phyloP scores from a whole-genome alignment of 2,797 vertebrate genomes.

The Decapterus maruadsi region DNA sequence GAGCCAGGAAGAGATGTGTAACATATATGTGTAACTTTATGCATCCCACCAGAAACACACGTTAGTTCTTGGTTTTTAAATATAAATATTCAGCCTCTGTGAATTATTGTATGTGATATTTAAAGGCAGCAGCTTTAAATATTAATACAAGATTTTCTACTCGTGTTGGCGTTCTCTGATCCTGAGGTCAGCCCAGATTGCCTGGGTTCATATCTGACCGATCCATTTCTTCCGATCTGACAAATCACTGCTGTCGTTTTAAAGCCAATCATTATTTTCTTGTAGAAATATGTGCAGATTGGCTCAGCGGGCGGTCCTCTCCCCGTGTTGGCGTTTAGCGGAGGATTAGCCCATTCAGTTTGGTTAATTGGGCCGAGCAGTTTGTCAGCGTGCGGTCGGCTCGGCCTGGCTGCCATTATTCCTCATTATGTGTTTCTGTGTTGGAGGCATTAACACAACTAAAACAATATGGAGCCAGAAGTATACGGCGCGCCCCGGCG shows the following conservation, averaged over 20 bases:
- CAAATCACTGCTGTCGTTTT: background rate
- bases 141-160: no score
- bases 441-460: slow-evolving; percentile 9
- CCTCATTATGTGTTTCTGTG: slow-evolving; percentile 30
- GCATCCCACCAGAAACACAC: no score
- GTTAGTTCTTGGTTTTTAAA: background rate
- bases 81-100: no score
- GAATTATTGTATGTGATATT: no score
- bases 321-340: slow-evolving; percentile 22
- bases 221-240: slow-evolving; percentile 6
- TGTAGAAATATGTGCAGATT: slow-evolving; percentile 6
- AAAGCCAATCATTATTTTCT: background rate
- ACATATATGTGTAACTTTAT: no score
- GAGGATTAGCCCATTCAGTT: slow-evolving; percentile 43
- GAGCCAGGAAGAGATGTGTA: no score
- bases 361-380: slow-evolving; percentile 45
- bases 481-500: background rate
- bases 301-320: slow-evolving; percentile 12
- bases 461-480: background rate
- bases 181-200: background rate
- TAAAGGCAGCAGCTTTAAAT: no score
- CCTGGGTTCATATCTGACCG: background rate
- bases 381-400: slow-evolving; percentile 27
- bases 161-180: background rate
- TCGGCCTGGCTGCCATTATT: slow-evolving; percentile 16